Evolutionary conservation across 1,140 invertebrate species (phyloP).

Genomic region (Zophobas atratus): DNA sequence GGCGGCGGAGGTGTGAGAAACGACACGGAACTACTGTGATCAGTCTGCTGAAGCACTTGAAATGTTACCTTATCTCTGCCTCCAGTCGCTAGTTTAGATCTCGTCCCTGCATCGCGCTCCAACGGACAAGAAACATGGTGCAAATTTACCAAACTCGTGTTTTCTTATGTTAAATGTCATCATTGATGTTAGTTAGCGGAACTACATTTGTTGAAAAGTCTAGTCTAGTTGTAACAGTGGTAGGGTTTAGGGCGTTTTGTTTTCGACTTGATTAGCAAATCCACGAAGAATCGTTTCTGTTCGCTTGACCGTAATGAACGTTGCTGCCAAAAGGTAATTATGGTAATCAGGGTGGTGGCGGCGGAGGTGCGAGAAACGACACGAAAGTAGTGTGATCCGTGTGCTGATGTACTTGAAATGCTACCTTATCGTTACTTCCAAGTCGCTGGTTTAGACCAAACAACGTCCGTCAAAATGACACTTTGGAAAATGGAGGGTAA

Average conservation of each 20-base stretch:
- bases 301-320: not conserved
- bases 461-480: conserved; percentile 56
- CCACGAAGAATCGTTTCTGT: not conserved
- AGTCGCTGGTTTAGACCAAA: conserved; percentile 40
- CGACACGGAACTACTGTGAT: not conserved
- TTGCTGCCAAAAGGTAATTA: not conserved
- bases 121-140: too few relatives aligned
- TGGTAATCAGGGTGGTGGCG: conserved; percentile 2
- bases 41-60: too few relatives aligned
- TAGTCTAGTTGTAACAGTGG: too few relatives aligned
- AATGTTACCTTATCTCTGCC: too few relatives aligned
- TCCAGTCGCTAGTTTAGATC: too few relatives aligned
- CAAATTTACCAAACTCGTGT: not conserved
- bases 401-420: conserved; percentile 18
- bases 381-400: conserved; percentile 20
- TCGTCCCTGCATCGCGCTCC: too few relatives aligned
- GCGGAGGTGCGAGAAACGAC: conserved; percentile 14
- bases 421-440: conserved; percentile 52
- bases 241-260: too few relatives aligned
- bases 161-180: too few relatives aligned
- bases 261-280: not conserved
- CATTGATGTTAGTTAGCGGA: too few relatives aligned
- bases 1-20: not conserved
- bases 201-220: too few relatives aligned
- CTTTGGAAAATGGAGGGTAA: conserved; percentile 4